These are phyloP conservation scores for Nephrotoma guestfalica DNA, from an alignment of 2,888 invertebrate genomes.

Conservation along the genomic window DNA sequence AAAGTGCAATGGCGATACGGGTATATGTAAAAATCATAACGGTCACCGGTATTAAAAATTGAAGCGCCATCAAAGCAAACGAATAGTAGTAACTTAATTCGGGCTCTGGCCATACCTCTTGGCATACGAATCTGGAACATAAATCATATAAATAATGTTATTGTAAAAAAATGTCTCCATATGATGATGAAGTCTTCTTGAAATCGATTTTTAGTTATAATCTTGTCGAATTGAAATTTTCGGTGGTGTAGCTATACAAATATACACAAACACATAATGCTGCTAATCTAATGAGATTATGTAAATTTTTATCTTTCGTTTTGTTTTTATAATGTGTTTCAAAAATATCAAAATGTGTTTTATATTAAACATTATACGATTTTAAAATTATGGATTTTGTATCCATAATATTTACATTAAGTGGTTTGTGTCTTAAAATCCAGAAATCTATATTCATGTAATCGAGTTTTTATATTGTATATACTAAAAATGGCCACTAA, in stretches of 20 bases:
- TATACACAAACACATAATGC: not conserved
- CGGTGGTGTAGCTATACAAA: not conserved
- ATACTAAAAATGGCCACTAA: too few relatives aligned
- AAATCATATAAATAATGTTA: conserved; percentile 8
- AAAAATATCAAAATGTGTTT: not conserved
- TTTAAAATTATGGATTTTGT: not conserved
- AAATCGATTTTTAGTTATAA: not conserved
- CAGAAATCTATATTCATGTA: too few relatives aligned
- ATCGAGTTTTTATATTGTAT: too few relatives aligned
- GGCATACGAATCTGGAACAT: conserved; percentile 49
- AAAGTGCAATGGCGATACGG: conserved; percentile 71
- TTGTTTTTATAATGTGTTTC: not conserved
- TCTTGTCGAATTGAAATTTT: not conserved
- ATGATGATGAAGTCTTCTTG: not conserved
- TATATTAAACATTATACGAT: not conserved
- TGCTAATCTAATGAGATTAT: not conserved
- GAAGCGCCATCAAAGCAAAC: conserved; percentile 60
- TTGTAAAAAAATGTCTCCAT: not conserved
- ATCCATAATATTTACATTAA: not conserved
- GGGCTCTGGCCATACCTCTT: conserved; percentile 52
- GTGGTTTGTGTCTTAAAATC: not conserved
- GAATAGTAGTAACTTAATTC: conserved; percentile 59
- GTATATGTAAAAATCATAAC: conserved; percentile 76
- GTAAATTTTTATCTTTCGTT: not conserved
- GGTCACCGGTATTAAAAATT: conserved; percentile 67